A percentile compares a stretch with the other conserved stretches of the same genome.
phyloP scores from a whole-genome alignment of 2,113 vertebrate genomes.

The Rhinoderma darwinii region DNA sequence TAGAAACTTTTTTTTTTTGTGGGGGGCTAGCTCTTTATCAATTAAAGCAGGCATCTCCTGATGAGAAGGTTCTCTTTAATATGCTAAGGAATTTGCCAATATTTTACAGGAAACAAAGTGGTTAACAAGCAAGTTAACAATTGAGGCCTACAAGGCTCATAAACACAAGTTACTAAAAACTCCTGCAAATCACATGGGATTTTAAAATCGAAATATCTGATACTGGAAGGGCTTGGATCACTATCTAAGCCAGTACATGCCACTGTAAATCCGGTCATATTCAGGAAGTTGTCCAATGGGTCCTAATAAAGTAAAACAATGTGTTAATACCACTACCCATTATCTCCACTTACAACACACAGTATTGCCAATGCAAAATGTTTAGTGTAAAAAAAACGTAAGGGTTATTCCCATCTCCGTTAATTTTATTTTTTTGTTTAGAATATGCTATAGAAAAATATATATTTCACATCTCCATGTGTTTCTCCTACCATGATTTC shows the following conservation, averaged over 20 bases:
- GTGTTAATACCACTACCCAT: neutral
- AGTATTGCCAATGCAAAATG: no score
- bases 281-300: constrained; percentile 88
- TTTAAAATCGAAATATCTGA: neutral
- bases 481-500: no score
- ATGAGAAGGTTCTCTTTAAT: no score
- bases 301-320: constrained; percentile 73
- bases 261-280: constrained; percentile 81
- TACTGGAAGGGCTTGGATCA: constrained; percentile 48
- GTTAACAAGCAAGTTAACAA: neutral
- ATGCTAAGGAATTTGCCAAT: neutral
- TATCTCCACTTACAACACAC: no score
- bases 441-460: no score
- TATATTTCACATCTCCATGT: no score
- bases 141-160: constrained; percentile 31
- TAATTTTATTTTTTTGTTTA: no score
- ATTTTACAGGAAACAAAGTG: neutral
- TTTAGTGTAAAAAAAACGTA: no score
- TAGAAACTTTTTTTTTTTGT: no score
- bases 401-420: no score
- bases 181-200: neutral
- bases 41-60: no score
- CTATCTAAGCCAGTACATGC: constrained; percentile 79
- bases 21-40: no score
- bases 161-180: neutral